These are phyloP conservation scores for Aphelinus atriplicis DNA, from an alignment of 1,140 invertebrate genomes.

Conservation along the genomic window DNA sequence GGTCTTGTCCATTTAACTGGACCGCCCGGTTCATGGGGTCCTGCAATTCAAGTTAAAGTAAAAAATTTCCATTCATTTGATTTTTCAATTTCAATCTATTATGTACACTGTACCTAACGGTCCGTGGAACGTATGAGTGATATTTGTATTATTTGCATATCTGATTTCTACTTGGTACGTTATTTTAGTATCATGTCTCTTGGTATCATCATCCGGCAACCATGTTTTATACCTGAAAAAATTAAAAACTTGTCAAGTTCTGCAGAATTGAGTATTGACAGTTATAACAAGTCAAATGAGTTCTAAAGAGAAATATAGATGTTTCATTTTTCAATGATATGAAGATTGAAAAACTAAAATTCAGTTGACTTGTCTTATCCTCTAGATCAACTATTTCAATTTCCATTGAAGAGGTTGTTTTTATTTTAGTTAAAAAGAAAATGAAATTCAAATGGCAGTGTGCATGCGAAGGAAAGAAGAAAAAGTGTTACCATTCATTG, in stretches of 20 bases:
- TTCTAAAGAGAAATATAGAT: not conserved
- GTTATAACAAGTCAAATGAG: not conserved
- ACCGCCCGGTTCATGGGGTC: constrained; percentile 86
- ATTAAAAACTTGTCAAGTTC: constrained; percentile 33
- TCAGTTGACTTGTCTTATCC: no score
- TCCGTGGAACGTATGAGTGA: constrained; percentile 93
- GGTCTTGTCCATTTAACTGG: constrained; percentile 94
- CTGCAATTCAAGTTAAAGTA: constrained; percentile 52
- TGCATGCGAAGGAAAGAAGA: no score
- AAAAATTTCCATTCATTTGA: constrained; percentile 29
- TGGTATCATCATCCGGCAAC: constrained; percentile 88
- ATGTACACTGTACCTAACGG: constrained; percentile 72
- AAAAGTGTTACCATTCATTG: constrained; percentile 84
- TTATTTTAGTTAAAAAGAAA: no score
- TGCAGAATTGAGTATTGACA: not conserved
- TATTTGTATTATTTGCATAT: constrained; percentile 95
- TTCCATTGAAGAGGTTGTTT: no score
- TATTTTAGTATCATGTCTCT: constrained; percentile 92
- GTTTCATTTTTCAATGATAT: no score
- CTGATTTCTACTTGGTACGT: constrained; percentile 91
- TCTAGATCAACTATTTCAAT: no score
- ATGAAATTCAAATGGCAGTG: no score
- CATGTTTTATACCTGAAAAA: constrained; percentile 76
- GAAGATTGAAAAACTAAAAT: no score
- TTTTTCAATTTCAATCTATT: constrained; percentile 28